Evolutionary conservation across 35 echinoderm and acorn worm genomes (phyloP), one percentile per base, ranked within the genome.

Genomic region (Ophiothrix spiculata): DNA sequence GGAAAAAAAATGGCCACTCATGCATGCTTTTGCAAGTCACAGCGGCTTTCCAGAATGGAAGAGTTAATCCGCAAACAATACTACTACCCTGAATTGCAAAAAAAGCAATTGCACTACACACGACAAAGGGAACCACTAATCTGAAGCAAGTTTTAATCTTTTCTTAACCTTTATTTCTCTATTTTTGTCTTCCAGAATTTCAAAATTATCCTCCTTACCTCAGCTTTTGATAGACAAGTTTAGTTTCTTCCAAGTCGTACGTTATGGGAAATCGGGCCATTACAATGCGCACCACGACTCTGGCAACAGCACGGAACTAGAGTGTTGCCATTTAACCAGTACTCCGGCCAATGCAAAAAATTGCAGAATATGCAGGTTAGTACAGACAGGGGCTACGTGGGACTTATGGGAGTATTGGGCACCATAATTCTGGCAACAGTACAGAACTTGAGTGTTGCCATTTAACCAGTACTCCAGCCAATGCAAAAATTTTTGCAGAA

Each of bases 261-360:
- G 83, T 37, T 97, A 97, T 83, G 88, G 84, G 3, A 56, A 41
- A 35, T 75, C 91, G 1, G 95, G 95, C 36, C 95, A 97, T 56
- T 97, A 97, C 77, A 97, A 97, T 34, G 95, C 95, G 11, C 95
- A 97, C 80, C 84, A 84, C 39, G 95, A 97, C 80, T 97, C 95
- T 14, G 91, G 91, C 23, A 37, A 87, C 39, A 60, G 79, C 37
- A 49, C 77, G 8, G 33, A 77, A 1, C 69, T 82, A 35, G 88
- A 88, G 10, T 97, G 95, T 39, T 97, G 95, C 39, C 95, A 97
- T 38, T 56, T 91, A 8, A 78, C 80, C 33, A 79, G 56, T 1
- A 77, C 46, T 78, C n/a, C n/a, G n/a, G n/a, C n/a, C n/a, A n/a
- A n/a, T n/a, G n/a, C n/a, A n/a, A 91, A 93, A 35, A 80, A 78